These are phyloP conservation scores for Macrophya alboannulata DNA, from an alignment of 2,888 invertebrate genomes.

Conservation along the genomic window DNA sequence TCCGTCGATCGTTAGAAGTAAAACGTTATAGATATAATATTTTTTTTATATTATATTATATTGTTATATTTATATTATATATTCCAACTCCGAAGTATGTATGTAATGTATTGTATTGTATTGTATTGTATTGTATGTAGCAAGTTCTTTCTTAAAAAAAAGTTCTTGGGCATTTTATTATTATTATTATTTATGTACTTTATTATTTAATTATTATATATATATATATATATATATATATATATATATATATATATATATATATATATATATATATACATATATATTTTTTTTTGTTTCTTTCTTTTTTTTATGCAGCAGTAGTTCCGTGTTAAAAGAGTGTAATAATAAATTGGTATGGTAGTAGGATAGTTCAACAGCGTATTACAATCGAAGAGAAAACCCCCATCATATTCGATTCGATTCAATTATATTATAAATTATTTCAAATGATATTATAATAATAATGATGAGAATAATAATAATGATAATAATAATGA, in stretches of 20 bases:
- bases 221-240: too few species aligned
- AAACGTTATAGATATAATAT: too few species aligned
- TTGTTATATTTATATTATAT: conserved; percentile 42
- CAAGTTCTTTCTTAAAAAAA: too few species aligned
- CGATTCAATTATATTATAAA: conserved; percentile 19
- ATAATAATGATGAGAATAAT: background rate
- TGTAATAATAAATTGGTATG: conserved; percentile 16
- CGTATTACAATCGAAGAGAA: conserved; percentile 21
- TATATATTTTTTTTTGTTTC: conserved; percentile 45
- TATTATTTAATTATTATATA: too few species aligned
- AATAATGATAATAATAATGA: background rate
- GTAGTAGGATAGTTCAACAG: background rate
- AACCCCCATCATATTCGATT: conserved; percentile 36
- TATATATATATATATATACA: too few species aligned
- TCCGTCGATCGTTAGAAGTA: too few species aligned
- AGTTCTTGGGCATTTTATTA: too few species aligned
- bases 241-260: too few species aligned
- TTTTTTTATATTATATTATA: background rate
- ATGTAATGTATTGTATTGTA: too few species aligned
- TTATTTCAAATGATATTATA: background rate
- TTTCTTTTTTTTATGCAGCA: conserved; percentile 2
- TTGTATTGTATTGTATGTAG: too few species aligned
- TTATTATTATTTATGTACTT: too few species aligned
- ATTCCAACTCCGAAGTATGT: too few species aligned
- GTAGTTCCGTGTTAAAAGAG: conserved; percentile 30